Conservation (phyloP, 2,888 invertebrate species). For the Leptinotarsa rubiginosa region DNA sequence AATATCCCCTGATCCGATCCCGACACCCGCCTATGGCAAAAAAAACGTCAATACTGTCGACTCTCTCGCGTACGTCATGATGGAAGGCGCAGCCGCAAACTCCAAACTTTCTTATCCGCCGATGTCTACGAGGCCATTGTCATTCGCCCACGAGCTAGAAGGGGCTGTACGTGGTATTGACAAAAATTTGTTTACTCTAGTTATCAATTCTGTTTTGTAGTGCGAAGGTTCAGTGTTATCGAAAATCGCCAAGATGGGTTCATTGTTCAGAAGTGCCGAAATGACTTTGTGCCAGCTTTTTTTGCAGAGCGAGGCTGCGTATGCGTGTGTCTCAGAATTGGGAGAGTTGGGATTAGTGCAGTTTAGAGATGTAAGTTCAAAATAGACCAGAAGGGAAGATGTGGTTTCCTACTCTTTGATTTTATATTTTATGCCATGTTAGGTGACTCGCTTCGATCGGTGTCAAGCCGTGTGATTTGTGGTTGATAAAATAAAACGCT, state of each 20-base stretch:
- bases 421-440: background rate
- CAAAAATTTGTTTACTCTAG: slow-evolving; percentile 10
- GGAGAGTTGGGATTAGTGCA: slow-evolving; percentile 97
- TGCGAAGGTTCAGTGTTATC: slow-evolving; percentile 33
- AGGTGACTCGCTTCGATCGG: background rate
- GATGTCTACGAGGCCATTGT: slow-evolving; percentile 40
- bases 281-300: slow-evolving; percentile 99
- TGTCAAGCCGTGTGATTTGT: background rate
- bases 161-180: slow-evolving; percentile 37
- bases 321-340: slow-evolving; percentile 96
- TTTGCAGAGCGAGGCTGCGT: slow-evolving; percentile 97
- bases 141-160: slow-evolving; percentile 43
- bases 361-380: slow-evolving; percentile 86
- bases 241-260: slow-evolving; percentile 75
- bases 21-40: slow-evolving; percentile 7
- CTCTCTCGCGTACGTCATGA: slow-evolving; percentile 23
- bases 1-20: background rate
- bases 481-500: background rate
- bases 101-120: slow-evolving; percentile 34
- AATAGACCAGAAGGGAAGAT: background rate
- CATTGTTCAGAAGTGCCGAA: slow-evolving; percentile 96
- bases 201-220: slow-evolving; percentile 32
- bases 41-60: slow-evolving; percentile 20
- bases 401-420: background rate
- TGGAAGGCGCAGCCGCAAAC: slow-evolving; percentile 36